These are phyloP conservation scores for Botia almorhae DNA, from an alignment of 2,797 vertebrate genomes.

Conservation along the genomic window DNA sequence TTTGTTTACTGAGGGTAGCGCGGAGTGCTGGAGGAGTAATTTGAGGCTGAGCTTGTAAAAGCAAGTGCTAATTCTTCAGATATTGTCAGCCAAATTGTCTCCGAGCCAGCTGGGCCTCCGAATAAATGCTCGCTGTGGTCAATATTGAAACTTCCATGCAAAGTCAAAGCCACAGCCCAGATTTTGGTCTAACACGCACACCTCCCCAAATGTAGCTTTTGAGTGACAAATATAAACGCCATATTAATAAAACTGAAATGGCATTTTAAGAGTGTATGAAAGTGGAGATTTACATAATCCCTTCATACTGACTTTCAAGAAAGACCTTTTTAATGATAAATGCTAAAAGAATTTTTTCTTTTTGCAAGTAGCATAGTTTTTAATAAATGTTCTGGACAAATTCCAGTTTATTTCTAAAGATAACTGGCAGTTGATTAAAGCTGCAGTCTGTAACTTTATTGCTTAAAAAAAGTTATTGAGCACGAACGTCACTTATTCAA, in stretches of 20 bases:
- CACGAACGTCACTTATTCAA: too few relatives aligned
- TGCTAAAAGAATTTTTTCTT: too few relatives aligned
- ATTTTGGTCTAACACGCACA: neutral
- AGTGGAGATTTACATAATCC: neutral
- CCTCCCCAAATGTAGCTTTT: neutral
- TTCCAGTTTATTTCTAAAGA: too few relatives aligned
- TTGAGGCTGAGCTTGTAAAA: constrained; percentile 76
- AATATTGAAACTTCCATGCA: constrained; percentile 66
- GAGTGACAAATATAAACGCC: neutral
- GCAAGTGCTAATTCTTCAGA: constrained; percentile 77
- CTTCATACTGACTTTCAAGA: too few relatives aligned
- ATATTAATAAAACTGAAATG: neutral
- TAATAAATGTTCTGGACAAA: too few relatives aligned
- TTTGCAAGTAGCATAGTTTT: too few relatives aligned
- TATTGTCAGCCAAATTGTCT: constrained; percentile 78
- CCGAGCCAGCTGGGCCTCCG: constrained; percentile 75
- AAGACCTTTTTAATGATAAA: too few relatives aligned
- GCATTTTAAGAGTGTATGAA: neutral
- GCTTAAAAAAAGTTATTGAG: too few relatives aligned
- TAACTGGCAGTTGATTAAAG: too few relatives aligned
- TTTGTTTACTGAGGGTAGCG: constrained; percentile 65
- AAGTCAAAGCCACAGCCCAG: constrained; percentile 63
- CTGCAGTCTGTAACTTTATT: too few relatives aligned
- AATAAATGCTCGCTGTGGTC: constrained; percentile 66
- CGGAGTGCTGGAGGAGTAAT: constrained; percentile 73